Conservation (phyloP, 2,888 invertebrate species). For the Acanthosepion esculentum region DNA sequence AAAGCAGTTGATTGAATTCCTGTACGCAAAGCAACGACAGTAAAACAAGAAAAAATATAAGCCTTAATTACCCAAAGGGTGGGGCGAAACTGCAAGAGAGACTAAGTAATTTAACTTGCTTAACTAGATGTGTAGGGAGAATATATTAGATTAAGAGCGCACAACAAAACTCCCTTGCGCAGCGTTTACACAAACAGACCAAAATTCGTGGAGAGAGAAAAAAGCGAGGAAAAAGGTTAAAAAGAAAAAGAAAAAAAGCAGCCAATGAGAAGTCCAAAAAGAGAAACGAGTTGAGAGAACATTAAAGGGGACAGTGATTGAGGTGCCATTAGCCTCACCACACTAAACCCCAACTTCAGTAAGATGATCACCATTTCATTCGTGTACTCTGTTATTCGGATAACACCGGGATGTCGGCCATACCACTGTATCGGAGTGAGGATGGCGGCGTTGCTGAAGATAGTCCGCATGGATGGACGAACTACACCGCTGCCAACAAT, state of each 20-base stretch:
- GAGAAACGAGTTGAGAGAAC: background rate
- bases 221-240: background rate
- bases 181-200: background rate
- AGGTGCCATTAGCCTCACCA: background rate
- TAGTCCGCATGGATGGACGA: background rate
- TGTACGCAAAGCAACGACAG: background rate
- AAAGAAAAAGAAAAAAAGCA: background rate
- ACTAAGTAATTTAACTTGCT: background rate
- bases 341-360: background rate
- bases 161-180: background rate
- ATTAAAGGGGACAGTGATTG: slow-evolving; percentile 21
- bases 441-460: background rate
- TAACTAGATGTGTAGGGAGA: background rate
- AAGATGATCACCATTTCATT: slow-evolving; percentile 12
- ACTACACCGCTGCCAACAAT: background rate
- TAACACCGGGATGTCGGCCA: background rate
- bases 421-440: background rate
- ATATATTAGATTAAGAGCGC: background rate
- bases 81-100: background rate
- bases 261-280: background rate
- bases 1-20: background rate
- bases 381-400: background rate
- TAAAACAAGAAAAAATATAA: background rate
- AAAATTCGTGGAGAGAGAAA: background rate
- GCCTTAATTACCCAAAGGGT: background rate